Evolutionary conservation across 2,888 invertebrate species (phyloP), one percentile per base, ranked within the genome.

Genomic region (Watsonalla binaria): DNA sequence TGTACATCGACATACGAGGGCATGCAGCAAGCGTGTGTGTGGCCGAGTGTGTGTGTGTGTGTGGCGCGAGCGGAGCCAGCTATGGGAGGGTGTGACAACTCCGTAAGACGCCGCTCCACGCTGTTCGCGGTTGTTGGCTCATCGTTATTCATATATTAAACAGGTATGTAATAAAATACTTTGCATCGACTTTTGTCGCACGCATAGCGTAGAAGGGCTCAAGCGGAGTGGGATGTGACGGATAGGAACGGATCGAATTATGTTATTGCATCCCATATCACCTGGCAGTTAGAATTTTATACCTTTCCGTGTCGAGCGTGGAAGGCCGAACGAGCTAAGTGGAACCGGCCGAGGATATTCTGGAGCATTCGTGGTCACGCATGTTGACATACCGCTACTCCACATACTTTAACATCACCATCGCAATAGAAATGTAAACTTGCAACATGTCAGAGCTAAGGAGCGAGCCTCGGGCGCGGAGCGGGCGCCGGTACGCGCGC

Each of bases 281-380:
- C 90, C 89, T 88, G 88, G 87, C 90, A 82, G 80, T 86, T 84
- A 74, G 42, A 87, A 90, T 90, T 90, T 90, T 90, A 90, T 90
- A 90, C 90, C 90, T 90, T 90, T 90, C 90, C 90, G 87, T 86
- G 88, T 83, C 83, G 89, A 90, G 87, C 89, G 89, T 89, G 88
- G 86, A 81, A 84, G 89, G 90, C 89, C 87, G 88, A 87, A 83
- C 83, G 87, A 85, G 76, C 88, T 89, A 90, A 86, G 86, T 88
- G 86, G 87, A 80, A 84, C 86, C 86, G 86, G 85, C 83, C 85
- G 85, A 86, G 88, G 86, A 84, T 82, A 82, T 73, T 80, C 89
- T 87, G 89, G 89, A 89, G 86, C 86, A 86, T 86, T 89, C 84
- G 89, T 86, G 88, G 87, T 78, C 87, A 88, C 89, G 80, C 86